A percentile compares a stretch with the other conserved stretches of the same genome.
phyloP scores from a whole-genome alignment of 2,888 invertebrate genomes.

The Byasa hedistus region DNA sequence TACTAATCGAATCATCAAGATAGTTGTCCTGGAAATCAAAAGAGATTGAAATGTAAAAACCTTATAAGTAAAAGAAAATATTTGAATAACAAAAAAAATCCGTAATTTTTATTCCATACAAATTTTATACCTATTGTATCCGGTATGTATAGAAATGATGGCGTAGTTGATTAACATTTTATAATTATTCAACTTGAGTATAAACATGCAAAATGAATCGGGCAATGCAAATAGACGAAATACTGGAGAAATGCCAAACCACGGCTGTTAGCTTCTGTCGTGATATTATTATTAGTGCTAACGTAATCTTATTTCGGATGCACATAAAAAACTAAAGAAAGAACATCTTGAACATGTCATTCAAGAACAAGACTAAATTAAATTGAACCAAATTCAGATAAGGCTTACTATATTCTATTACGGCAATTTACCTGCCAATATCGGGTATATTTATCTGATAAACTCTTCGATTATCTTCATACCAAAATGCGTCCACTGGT shows the following conservation, averaged over 20 bases:
- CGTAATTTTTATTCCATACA: not conserved
- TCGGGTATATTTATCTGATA: constrained; percentile 68
- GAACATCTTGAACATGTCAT: not conserved
- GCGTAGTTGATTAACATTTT: not conserved
- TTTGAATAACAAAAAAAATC: too few relatives aligned
- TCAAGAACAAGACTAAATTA: not conserved
- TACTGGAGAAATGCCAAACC: constrained; percentile 24
- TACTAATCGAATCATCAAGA: constrained; percentile 82
- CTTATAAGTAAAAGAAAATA: too few relatives aligned
- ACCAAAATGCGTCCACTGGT: constrained; percentile 74
- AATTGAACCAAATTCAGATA: not conserved
- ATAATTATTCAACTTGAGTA: not conserved
- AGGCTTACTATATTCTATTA: not conserved
- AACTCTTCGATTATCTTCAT: constrained; percentile 75
- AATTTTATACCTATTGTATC: not conserved
- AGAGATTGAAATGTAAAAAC: not conserved
- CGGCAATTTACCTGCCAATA: constrained; percentile 56
- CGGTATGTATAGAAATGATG: too few relatives aligned
- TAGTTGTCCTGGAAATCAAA: constrained; percentile 63
- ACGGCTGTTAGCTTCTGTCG: constrained; percentile 26
- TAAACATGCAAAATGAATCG: not conserved
- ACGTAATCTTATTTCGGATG: constrained; percentile 10
- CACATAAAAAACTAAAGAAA: not conserved
- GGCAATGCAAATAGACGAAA: constrained; percentile 10
- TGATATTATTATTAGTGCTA: constrained; percentile 17